Evolutionary conservation across 2,888 invertebrate species (phyloP).

Genomic region (Belgica antarctica): DNA sequence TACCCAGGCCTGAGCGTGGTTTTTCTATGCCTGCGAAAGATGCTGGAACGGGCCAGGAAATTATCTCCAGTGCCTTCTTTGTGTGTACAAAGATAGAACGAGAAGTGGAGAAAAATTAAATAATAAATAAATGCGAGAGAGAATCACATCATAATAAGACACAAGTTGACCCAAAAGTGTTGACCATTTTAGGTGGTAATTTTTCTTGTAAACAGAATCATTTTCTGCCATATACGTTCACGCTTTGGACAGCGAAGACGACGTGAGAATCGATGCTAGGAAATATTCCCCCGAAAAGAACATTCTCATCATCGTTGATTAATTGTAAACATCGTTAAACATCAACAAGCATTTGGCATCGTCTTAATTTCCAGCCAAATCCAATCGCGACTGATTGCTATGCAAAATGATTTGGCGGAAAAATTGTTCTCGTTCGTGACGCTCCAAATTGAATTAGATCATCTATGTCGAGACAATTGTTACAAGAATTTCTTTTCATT

Average conservation of each 20-base stretch:
- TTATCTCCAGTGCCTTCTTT: constrained; percentile 3
- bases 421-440: too few species aligned
- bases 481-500: constrained; percentile 44
- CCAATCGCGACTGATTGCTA: too few species aligned
- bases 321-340: neutral
- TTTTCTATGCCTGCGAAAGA: neutral
- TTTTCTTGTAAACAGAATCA: neutral
- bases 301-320: neutral
- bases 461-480: too few species aligned
- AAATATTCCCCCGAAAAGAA: constrained; percentile 2
- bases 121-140: neutral
- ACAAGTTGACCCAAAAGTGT: neutral
- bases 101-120: neutral
- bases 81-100: neutral
- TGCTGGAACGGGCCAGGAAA: neutral
- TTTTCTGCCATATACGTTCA: neutral
- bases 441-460: too few species aligned
- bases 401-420: too few species aligned
- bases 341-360: too few species aligned
- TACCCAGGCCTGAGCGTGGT: neutral
- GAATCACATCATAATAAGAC: neutral
- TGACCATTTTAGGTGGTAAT: neutral
- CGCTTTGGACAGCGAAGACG: neutral
- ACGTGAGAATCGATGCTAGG: neutral
- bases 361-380: too few species aligned